Conservation (phyloP, 92 coral and sea anemone genomes). For the Epizoanthus fatuus region DNA sequence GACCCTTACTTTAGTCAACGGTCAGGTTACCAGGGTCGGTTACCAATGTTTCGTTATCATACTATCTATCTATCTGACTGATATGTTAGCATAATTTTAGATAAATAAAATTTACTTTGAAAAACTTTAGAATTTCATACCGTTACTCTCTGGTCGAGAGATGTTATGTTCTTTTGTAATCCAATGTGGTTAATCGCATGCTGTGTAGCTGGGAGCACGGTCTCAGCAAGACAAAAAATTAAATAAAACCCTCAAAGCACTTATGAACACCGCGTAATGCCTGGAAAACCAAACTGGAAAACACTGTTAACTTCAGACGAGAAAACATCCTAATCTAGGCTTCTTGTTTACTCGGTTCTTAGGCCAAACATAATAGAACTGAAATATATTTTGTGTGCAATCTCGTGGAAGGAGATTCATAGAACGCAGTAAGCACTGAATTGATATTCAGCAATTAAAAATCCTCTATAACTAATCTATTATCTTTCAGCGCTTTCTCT, state of each 20-base stretch:
- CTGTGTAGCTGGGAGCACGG: neutral
- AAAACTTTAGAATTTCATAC: slow-evolving; percentile 29
- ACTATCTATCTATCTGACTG: slow-evolving; percentile 9
- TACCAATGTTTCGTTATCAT: slow-evolving; percentile 1
- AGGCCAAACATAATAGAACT: neutral
- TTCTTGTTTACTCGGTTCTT: neutral
- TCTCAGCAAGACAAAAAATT: slow-evolving; percentile 5
- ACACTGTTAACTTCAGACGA: neutral
- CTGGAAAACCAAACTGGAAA: neutral
- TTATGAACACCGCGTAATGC: neutral
- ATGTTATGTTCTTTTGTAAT: slow-evolving; percentile 1
- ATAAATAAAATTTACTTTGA: slow-evolving; percentile 39
- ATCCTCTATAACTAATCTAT: no score
- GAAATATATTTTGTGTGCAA: no score
- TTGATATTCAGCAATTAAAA: no score
- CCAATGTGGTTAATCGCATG: slow-evolving; percentile 32
- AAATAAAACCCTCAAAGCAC: slow-evolving; percentile 2
- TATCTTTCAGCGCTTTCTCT: no score
- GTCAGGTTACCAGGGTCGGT: slow-evolving; percentile 15
- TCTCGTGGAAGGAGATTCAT: no score
- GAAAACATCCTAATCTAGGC: neutral
- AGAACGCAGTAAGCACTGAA: no score
- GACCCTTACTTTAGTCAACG: neutral
- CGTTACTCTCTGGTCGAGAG: slow-evolving; percentile 28
- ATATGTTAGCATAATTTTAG: slow-evolving; percentile 20